Evolutionary conservation across 2,113 vertebrate species (phyloP).

Genomic region (Cyanoliseus patagonus): DNA sequence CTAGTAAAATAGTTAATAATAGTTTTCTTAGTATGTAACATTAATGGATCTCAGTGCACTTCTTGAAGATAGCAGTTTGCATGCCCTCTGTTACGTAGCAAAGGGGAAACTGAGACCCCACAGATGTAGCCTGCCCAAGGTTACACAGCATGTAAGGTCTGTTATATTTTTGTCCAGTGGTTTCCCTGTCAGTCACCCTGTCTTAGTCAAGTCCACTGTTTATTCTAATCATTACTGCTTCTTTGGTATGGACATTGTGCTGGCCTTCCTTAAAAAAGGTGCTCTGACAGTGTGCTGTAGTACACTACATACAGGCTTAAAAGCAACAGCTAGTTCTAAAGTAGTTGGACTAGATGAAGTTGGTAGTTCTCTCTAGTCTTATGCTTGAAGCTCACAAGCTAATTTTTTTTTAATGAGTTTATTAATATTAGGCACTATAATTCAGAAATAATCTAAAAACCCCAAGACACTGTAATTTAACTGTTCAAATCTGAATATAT

Average conservation of each 20-base stretch:
- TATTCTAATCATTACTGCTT: background rate
- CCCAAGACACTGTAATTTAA: background rate
- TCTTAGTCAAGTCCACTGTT: background rate
- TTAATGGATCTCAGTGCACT: background rate
- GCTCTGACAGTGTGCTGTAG: background rate
- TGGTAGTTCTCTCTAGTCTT: background rate
- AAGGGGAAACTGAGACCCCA: background rate
- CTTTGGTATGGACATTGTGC: background rate
- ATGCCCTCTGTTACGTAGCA: background rate
- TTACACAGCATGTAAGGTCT: background rate
- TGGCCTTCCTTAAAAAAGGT: background rate
- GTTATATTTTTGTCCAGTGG: background rate
- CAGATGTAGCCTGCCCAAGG: background rate
- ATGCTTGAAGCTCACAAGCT: background rate
- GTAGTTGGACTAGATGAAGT: background rate
- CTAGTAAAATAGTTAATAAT: background rate
- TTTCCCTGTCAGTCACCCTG: background rate
- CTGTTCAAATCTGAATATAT: background rate
- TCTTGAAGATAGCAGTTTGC: background rate
- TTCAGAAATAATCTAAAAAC: background rate
- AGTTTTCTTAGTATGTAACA: background rate
- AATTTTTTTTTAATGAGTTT: background rate
- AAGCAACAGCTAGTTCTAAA: background rate
- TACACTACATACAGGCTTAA: background rate
- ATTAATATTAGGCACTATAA: background rate